Evolutionary conservation across 1,140 invertebrate species (phyloP), one percentile per base, ranked within the genome.

Genomic region (Drosophila murphyi): DNA sequence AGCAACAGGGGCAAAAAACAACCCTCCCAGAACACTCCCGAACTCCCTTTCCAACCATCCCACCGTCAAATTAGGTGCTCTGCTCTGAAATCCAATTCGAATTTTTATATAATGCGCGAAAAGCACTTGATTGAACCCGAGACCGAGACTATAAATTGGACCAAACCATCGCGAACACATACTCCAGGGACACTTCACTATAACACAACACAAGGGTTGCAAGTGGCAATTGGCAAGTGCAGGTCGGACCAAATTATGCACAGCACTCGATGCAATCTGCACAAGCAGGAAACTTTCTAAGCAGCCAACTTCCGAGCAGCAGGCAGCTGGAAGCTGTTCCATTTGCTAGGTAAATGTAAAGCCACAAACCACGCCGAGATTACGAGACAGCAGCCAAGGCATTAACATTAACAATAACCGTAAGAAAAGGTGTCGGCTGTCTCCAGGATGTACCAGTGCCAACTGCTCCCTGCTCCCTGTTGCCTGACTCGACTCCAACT

Each of bases 31-130:
- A 34, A 34, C 5, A 34, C 34, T 34, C 3, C 39, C 39, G 10
- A 43, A n/a, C 10, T 20, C 20, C 20, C 20, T 2, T 73, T 68
- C 20, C 71, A 81, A 74, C 77, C 79, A 75, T 71, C 80, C 57
- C 20, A 20, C 20, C 20, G 1, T 48, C 56, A 51, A 89, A 89
- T 89, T 89, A 89, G 85, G 85, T 75, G 72, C 85, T 78, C 35
- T 50, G 41, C 52, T 35, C 41, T 63, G 61, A 85, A 88, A 90
- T 91, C 88, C 88, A 91, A 91, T 91, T 89, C 75, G 75, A 88
- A 90, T 83, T 90, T 81, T 67, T 71, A 78, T 83, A 80, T 91
- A 90, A 90, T 91, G 88, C 87, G 82, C 83, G 83, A 88, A 91
- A 91, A 85, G 80, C 81, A 90, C 86, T 89, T 89, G 85, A 88